phyloP scores from a whole-genome alignment of 2,888 invertebrate genomes.

The Acanthosoma haemorrhoidale region DNA sequence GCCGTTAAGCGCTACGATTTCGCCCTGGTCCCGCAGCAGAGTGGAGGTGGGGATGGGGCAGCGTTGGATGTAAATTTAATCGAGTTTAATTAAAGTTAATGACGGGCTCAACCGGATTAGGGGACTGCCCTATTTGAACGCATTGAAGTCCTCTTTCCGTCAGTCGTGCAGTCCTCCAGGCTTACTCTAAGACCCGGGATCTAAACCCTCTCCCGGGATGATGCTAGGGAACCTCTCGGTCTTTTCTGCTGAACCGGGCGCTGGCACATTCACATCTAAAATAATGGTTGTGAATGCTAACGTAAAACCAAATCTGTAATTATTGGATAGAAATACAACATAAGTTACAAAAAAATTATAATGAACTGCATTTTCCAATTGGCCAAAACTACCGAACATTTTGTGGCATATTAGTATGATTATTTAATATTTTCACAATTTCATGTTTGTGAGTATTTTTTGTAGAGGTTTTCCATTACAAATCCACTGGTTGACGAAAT shows the following conservation, averaged over 20 bases:
- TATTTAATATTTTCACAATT: too few species aligned
- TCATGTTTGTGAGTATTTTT: too few species aligned
- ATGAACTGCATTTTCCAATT: too few species aligned
- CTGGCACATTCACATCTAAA: too few species aligned
- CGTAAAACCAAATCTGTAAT: too few species aligned
- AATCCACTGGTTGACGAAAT: too few species aligned
- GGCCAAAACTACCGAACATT: too few species aligned
- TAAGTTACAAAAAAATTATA: too few species aligned
- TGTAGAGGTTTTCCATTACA: too few species aligned
- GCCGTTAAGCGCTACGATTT: slow-evolving; percentile 10
- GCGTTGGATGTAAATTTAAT: slow-evolving; percentile 22
- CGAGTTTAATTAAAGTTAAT: slow-evolving; percentile 26
- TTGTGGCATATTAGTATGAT: too few species aligned
- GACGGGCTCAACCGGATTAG: slow-evolving; percentile 23
- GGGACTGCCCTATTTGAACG: slow-evolving; percentile 21
- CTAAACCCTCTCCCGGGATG: neutral
- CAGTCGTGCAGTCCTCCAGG: neutral
- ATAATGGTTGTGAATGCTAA: too few species aligned
- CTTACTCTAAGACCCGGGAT: neutral
- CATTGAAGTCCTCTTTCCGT: slow-evolving; percentile 10
- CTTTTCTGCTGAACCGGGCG: neutral
- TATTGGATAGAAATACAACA: too few species aligned
- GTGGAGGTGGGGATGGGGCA: neutral
- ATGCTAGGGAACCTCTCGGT: neutral
- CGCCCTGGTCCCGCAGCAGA: neutral